These are phyloP conservation scores for Pagetopsis macropterus DNA, from an alignment of 2,797 vertebrate genomes.

Conservation along the genomic window DNA sequence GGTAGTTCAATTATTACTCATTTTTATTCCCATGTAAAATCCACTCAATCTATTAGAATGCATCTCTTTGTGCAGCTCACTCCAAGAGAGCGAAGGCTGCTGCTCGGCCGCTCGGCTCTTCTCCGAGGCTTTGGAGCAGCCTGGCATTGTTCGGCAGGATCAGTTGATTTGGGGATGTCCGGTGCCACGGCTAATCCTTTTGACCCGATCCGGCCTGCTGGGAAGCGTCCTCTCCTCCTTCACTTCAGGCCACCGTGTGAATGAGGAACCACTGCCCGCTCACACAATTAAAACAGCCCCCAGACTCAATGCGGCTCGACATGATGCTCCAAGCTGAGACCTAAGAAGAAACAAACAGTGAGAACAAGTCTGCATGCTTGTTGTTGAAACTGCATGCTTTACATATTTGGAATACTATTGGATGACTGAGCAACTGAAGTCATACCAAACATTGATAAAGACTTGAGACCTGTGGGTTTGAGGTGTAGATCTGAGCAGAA, in stretches of 20 bases:
- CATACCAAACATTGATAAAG: not conserved
- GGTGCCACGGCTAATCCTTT: conserved; percentile 75
- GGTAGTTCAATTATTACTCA: not conserved
- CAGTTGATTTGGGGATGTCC: conserved; percentile 80
- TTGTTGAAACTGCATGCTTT: not conserved
- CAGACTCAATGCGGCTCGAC: conserved; percentile 21
- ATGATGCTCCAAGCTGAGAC: not conserved
- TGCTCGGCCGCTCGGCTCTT: conserved; percentile 35
- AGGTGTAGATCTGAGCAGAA: not conserved
- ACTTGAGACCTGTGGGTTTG: not conserved
- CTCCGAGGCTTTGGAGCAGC: conserved; percentile 61
- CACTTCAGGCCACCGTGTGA: conserved; percentile 41
- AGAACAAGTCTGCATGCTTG: not conserved
- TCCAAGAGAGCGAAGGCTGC: conserved; percentile 41
- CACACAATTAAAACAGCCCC: conserved; percentile 35
- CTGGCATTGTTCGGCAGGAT: conserved; percentile 68
- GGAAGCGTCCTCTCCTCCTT: conserved; percentile 68
- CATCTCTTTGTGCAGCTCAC: conserved; percentile 50
- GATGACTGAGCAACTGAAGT: not conserved
- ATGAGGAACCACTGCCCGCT: conserved; percentile 43
- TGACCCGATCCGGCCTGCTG: conserved; percentile 75
- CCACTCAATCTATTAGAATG: conserved; percentile 25
- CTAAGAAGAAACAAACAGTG: not conserved
- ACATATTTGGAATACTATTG: not conserved
- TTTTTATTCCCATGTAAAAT: conserved; percentile 1